Percentiles rank a stretch among this genome's conserved stretches.
Conservation (phyloP, 2,797 vertebrate species). For the Sternarchorhynchus goeldii region DNA sequence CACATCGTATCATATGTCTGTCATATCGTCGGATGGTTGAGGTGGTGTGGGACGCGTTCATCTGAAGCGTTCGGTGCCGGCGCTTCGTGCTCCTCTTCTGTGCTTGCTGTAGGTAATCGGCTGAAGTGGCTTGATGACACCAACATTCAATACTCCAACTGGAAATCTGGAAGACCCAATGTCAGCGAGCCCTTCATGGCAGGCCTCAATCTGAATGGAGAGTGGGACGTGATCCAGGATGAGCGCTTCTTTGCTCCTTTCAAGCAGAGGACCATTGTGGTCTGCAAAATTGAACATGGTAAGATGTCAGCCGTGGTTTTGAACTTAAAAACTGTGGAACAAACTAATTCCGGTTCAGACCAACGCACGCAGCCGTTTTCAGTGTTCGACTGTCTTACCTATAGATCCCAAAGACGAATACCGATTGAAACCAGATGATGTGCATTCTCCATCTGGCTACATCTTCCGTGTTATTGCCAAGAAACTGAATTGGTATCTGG, state of each 20-base stretch:
- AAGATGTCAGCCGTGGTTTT: slow-evolving; percentile 47
- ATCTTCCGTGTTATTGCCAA: slow-evolving; percentile 78
- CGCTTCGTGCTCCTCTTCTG: slow-evolving; percentile 16
- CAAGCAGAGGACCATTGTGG: slow-evolving; percentile 81
- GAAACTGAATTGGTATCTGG: slow-evolving; percentile 86
- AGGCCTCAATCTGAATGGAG: slow-evolving; percentile 79
- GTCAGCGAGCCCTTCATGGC: slow-evolving; percentile 77
- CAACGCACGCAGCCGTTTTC: neutral
- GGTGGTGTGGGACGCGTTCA: too few species aligned
- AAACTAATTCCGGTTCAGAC: neutral
- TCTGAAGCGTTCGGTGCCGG: neutral
- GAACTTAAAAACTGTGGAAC: neutral
- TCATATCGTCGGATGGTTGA: too few species aligned
- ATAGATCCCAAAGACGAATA: slow-evolving; percentile 72
- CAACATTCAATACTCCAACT: slow-evolving; percentile 86
- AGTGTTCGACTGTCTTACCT: neutral
- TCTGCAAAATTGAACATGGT: slow-evolving; percentile 94
- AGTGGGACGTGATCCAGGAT: slow-evolving; percentile 80
- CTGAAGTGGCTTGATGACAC: slow-evolving; percentile 90
- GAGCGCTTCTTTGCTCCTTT: slow-evolving; percentile 66
- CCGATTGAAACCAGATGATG: slow-evolving; percentile 66
- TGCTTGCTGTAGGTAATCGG: slow-evolving; percentile 62
- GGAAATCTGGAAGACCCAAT: slow-evolving; percentile 83
- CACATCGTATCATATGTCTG: too few species aligned
- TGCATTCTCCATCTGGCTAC: slow-evolving; percentile 71